Evolutionary conservation across 2,113 vertebrate genomes (phyloP), one percentile per base, ranked within the genome.

Genomic region (Sapayoa aenigma): DNA sequence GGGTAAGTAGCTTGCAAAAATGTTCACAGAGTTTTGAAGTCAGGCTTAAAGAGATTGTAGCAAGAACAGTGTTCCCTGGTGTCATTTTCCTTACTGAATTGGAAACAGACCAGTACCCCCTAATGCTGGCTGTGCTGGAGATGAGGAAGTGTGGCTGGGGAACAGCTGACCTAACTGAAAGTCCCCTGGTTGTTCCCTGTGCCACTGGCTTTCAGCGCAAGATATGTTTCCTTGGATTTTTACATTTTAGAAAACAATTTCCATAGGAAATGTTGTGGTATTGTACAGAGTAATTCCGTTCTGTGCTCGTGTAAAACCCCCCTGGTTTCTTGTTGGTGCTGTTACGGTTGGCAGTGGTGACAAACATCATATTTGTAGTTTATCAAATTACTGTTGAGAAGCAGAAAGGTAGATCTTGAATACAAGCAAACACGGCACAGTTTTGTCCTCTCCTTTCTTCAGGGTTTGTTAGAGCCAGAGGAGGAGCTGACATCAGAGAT

Each of bases 401-500:
- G 17, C 8, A 78, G 59, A 62, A 50, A 37, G 10, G 30, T 87
- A 22, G 11, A 23, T 50, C 8, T 66, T 75, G 55, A 50, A 65
- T 14, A 12, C 11, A 62, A 31, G 88, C 19, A 35, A 66, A 41
- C 46, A 6, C 23, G 27, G 42, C 7, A 66, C 13, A 24, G 37
- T 56, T 92, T 84, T 88, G 66, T 82, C 24, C 24, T 91, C 41
- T 58, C 59, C 20, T 85, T 46, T 41, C 19, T 86, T 16, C 87
- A 99, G 99, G 99, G 96, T 99, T 99, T 95, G 98, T 99, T 87
- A 98, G 98, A 75, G 98, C 98, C 23, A 98, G 98, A 68, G 99
- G 99, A 37, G 98, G 98, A 75, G 98, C 98, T 5, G 99, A 99
- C 91, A 99, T 99, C 93, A 98, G 98, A 27, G 99, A 99, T 50